Base-by-base conservation (phyloP, 2,797 vertebrate genomes). In the Triplophysa yarkandensis region DNA sequence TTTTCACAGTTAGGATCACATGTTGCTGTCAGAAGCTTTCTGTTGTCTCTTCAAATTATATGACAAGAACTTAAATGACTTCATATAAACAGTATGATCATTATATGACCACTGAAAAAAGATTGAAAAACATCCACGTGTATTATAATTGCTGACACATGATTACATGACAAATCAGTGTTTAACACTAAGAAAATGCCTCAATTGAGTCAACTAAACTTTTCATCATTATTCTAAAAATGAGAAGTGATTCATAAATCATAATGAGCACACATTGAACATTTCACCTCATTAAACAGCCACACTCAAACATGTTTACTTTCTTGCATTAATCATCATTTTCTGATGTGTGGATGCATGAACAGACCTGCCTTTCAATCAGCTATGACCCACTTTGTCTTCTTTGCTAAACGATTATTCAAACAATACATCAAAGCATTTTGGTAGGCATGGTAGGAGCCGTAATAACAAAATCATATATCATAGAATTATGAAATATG, bases 51-150 rank as follows among this genome's bases (percentile, higher is more conserved):
- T 17, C 17, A 72, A 28, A 54, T 57, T 65, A 43, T 32, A 64
- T 10, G 0, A 1, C 17, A 39, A 43, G 44, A 23, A 52, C 39
- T 8, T 4, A 44, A 54, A 63, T 54, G 46, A 32, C 13, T 14
- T 55, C 36, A 65, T 65, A 72, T 41, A 72, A 64, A 30, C 48
- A 44, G 36, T 25, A 55, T 65, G 25, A 64, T 55, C 4, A 54
- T 55, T 32, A 16, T 28, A 54, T 55, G 34, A 64, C 46, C 23
- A 30, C 60, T 30, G n/a, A 14, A 8, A 72, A 64, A 54, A 11
- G n/a, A 54, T 8, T 52, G 25, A 39, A 46, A 60, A 72, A 54
- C 62, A 6, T 32, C 2, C 11, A 7, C 32, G 19, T 7, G 28
- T 62, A 50, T 16, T 19, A 39, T 36, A 62, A 60, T 62, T 28